These are phyloP conservation scores for Sus cebifrons DNA, from an alignment of 2,797 vertebrate species.

Conservation along the genomic window DNA sequence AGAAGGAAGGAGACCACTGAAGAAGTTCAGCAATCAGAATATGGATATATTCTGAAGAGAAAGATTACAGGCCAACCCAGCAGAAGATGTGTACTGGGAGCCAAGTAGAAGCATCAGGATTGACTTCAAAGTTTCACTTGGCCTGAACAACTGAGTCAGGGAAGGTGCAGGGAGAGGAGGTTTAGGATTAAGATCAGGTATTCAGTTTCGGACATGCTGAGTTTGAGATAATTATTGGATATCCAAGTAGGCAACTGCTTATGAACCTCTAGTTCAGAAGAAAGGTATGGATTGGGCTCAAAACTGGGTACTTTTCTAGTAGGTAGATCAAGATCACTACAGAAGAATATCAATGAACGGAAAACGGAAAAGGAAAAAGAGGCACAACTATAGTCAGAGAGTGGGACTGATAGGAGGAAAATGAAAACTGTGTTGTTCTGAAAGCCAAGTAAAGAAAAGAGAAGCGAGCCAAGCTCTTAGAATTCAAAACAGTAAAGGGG, in stretches of 20 bases:
- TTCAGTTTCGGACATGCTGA: constrained; percentile 8
- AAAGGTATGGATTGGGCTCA: background rate
- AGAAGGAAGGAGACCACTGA: background rate
- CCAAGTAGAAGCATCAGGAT: background rate
- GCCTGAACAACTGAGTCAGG: background rate
- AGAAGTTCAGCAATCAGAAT: background rate
- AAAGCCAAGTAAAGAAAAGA: background rate
- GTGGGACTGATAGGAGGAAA: background rate
- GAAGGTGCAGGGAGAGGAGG: background rate
- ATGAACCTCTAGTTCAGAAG: background rate
- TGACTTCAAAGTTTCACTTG: background rate
- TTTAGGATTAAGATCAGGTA: constrained; percentile 32
- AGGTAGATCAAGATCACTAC: background rate
- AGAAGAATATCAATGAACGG: background rate
- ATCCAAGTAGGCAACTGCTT: background rate
- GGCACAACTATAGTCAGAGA: background rate
- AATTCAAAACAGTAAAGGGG: background rate
- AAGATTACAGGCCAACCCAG: background rate
- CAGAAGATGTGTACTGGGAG: background rate
- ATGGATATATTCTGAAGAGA: background rate
- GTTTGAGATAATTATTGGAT: constrained; percentile 47
- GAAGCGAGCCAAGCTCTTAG: background rate
- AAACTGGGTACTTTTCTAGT: background rate
- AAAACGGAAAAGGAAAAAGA: background rate
- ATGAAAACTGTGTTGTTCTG: background rate